Evolutionary conservation across 2,113 vertebrate species (phyloP), one percentile per base, ranked within the genome.

Genomic region (Terrapene triunguis): DNA sequence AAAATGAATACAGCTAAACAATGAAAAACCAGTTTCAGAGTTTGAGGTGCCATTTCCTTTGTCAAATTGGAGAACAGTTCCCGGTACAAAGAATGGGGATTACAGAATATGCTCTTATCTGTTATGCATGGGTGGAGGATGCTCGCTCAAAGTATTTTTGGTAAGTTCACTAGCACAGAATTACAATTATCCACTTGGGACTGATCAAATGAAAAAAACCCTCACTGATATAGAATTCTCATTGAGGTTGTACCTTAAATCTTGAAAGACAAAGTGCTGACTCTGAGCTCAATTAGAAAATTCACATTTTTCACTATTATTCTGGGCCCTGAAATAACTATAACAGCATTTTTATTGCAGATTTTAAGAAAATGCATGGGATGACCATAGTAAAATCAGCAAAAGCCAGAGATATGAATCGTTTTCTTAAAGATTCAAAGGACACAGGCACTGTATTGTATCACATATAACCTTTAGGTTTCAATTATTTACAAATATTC

Each of bases 111-210:
- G 90, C 78, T 84, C 48, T 96, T 88, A 94, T 91, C 74, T 97
- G 91, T 87, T 95, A 84, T 3, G 13, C 48, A 88, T 1, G 8
- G 82, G 47, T 94, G 90, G 76, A 86, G 53, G 91, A 96, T n/a
- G 84, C 16, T 90, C 94, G 93, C 9, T 7, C 54, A 93, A 87
- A 96, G 72, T 78, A 53, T 57, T 92, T 96, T 88, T 85, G 74
- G 59, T 80, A 95, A 96, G 22, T 87, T 29, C 93, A 95, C 82
- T 24, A 89, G 83, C 74, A 95, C 72, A 93, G 87, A 97, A 96
- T 90, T 89, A 90, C 69, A 94, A 94, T 95, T 94, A 78, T 59
- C 89, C 81, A 82, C 84, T 91, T 38, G 85, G 27, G 82, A 44
- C 57, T 88, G 82, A 96, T 92, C 85, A 94, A 95, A 97, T 91